Evolutionary conservation across 1,140 invertebrate species (phyloP).

Genomic region (Procambarus virginalis): DNA sequence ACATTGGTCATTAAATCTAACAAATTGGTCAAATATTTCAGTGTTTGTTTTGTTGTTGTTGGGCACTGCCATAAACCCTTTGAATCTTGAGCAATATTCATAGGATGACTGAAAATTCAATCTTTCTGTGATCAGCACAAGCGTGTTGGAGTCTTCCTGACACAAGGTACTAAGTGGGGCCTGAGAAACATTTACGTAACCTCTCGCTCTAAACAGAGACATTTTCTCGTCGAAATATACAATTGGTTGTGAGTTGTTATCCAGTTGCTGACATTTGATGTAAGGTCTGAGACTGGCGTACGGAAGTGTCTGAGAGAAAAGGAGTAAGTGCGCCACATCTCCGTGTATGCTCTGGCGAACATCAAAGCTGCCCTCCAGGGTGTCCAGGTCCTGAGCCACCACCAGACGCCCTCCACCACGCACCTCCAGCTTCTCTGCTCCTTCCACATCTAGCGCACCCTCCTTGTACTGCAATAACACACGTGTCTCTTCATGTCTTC

Average conservation of each 20-base stretch:
- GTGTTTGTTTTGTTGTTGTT: constrained; percentile 1
- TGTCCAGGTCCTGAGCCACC: neutral
- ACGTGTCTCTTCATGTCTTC: too few species aligned
- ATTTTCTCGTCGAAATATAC: constrained; percentile 8
- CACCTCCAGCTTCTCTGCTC: neutral
- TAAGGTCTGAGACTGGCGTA: neutral
- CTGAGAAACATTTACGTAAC: neutral
- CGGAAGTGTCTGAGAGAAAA: neutral
- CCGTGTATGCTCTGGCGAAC: constrained; percentile 20
- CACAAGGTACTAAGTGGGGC: neutral
- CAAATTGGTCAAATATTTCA: constrained; percentile 9
- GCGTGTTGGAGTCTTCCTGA: neutral
- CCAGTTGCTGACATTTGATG: neutral
- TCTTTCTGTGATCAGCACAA: constrained; percentile 12
- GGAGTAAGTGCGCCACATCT: neutral
- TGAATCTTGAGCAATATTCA: neutral
- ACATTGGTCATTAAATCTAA: constrained; percentile 24
- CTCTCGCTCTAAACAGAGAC: neutral
- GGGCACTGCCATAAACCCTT: constrained; percentile 12
- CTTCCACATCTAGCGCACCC: neutral
- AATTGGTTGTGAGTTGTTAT: neutral
- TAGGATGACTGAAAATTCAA: neutral
- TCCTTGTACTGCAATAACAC: neutral
- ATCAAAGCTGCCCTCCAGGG: constrained; percentile 4
- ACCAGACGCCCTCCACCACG: neutral